Percentiles rank a stretch among this genome's conserved stretches.
These are phyloP conservation scores for Ophonus ardosiacus DNA, from an alignment of 2,888 invertebrate species.

Conservation along the genomic window DNA sequence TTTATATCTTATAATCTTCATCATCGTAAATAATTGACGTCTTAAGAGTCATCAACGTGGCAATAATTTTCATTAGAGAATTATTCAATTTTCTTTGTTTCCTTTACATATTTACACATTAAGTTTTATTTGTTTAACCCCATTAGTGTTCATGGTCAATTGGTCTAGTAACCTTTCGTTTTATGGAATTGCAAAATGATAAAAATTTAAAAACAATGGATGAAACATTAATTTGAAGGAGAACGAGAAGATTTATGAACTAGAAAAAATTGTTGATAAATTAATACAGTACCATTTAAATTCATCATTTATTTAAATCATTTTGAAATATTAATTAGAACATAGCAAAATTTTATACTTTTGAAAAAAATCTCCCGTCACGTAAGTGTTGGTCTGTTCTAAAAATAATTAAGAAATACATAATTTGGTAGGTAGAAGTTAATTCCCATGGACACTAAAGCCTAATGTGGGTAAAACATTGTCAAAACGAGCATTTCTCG, in stretches of 20 bases:
- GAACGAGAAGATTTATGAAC: background rate
- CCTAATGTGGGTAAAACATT: slow-evolving; percentile 54
- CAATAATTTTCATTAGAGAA: slow-evolving; percentile 17
- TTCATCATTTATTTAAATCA: no score
- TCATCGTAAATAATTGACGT: slow-evolving; percentile 9
- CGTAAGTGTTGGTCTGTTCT: background rate
- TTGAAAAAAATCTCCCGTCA: no score
- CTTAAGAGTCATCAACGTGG: background rate
- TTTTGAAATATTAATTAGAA: no score
- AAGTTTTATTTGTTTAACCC: slow-evolving; percentile 33
- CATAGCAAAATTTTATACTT: no score
- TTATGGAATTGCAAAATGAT: background rate
- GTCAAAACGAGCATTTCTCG: slow-evolving; percentile 67
- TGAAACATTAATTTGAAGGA: background rate
- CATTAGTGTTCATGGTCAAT: slow-evolving; percentile 25
- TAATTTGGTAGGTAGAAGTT: background rate
- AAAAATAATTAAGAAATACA: background rate
- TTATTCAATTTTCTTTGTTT: slow-evolving; percentile 27
- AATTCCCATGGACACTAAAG: slow-evolving; percentile 26
- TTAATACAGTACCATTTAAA: background rate
- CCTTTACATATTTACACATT: slow-evolving; percentile 19
- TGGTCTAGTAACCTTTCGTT: slow-evolving; percentile 17
- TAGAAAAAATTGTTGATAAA: background rate
- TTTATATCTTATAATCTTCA: slow-evolving; percentile 40
- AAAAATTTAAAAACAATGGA: slow-evolving; percentile 24